Evolutionary conservation across 2,797 vertebrate genomes (phyloP), one percentile per base, ranked within the genome.

Genomic region (Lepidocolaptes lacrymiger): DNA sequence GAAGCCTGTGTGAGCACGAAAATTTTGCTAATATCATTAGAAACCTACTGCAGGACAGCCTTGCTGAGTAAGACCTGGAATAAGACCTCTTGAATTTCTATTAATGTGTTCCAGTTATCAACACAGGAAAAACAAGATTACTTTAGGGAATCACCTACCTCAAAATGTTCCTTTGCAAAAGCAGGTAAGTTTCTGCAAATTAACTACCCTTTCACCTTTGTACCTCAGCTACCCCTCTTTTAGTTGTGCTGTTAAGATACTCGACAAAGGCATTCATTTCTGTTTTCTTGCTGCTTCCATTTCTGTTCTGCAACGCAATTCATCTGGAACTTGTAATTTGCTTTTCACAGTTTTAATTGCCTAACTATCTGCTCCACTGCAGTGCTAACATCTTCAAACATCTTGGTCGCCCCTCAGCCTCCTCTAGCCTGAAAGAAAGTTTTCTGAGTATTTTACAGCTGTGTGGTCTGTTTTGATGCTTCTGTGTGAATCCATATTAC

Each of bases 321-420:
- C 58, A 74, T 91, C 71, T 88, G 66, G 37, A 96, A 75, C 69
- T 94, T 37, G 68, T 93, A 93, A 89, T 96, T 91, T 79, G 68
- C 72, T 87, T 96, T 66, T 94, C 79, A 88, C 90, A 88, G 91
- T 89, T 95, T 87, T 95, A 96, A 95, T 95, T 95, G 73, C 67
- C 69, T 93, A 95, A 96, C 94, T 96, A 84, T 94, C 91, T 86
- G 68, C 75, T 96, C 58, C 27, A 78, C 51, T 66, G 59, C 74
- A 91, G 87, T 37, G 89, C 91, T 93, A 86, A 94, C 89, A 56
- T 67, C 80, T 95, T 94, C 71, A 93, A 82, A 80, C 10, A 49
- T 72, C 77, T 77, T 64, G 34, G 36, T 91, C 17, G 78, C 58
- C 46, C 20, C 43, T 23, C n/a, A 88, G 61, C 43, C 21, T 78